phyloP scores from a whole-genome alignment of 2,888 invertebrate genomes.

The Theretra japonica region DNA sequence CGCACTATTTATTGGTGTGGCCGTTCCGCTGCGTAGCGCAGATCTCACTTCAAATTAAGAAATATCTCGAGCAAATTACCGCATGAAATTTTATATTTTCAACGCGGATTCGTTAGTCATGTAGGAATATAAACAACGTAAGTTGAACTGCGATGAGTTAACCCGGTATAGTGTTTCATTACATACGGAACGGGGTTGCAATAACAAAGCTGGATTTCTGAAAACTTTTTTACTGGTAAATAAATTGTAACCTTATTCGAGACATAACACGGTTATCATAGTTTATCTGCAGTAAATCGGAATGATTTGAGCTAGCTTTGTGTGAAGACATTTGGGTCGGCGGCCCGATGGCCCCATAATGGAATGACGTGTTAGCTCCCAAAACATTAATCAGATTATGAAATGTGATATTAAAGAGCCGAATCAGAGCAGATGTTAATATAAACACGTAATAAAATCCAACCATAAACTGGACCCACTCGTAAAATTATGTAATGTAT shows the following conservation, averaged over 20 bases:
- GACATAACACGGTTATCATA: slow-evolving; percentile 70
- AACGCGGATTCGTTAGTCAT: background rate
- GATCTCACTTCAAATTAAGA: slow-evolving; percentile 1
- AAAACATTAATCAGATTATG: background rate
- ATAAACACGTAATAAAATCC: slow-evolving; percentile 13
- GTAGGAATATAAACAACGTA: background rate
- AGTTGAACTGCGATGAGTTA: background rate
- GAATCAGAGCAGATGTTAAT: background rate
- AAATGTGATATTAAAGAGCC: background rate
- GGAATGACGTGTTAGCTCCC: background rate
- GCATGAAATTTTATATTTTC: slow-evolving; percentile 1
- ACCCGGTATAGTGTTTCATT: slow-evolving; percentile 34
- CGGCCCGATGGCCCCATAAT: slow-evolving; percentile 1
- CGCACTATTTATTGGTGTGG: background rate
- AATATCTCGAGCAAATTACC: background rate
- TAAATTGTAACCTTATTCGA: slow-evolving; percentile 62
- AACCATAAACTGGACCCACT: slow-evolving; percentile 1
- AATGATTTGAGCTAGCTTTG: slow-evolving; percentile 38
- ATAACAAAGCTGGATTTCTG: slow-evolving; percentile 54
- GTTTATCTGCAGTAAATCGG: slow-evolving; percentile 36
- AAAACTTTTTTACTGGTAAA: slow-evolving; percentile 54
- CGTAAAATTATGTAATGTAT: background rate
- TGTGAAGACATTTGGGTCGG: slow-evolving; percentile 23
- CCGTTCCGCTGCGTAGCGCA: background rate
- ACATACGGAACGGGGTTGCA: slow-evolving; percentile 54